A percentile compares a stretch with the other conserved stretches of the same genome.
Evolutionary conservation across 2,888 invertebrate species (phyloP).

Genomic region (Andrena marginata): DNA sequence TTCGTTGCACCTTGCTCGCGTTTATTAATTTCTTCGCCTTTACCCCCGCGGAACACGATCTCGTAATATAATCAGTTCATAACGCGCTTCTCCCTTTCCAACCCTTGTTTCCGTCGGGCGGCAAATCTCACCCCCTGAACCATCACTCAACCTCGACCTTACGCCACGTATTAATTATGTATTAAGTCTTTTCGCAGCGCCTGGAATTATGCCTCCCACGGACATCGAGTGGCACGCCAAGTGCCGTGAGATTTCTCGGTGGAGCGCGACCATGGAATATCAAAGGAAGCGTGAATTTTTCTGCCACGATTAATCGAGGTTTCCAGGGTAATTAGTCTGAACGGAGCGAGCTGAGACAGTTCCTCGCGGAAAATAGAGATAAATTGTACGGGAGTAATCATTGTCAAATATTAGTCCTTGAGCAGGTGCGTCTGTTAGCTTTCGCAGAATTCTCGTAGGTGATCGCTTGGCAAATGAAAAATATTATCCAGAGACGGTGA

Average conservation of each 20-base stretch:
- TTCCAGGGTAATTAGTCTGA: not conserved
- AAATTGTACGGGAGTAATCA: too few species aligned
- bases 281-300: not conserved
- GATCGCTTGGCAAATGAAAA: too few species aligned
- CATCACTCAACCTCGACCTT: conserved; percentile 22
- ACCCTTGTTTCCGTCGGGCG: not conserved
- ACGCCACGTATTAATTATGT: conserved; percentile 50
- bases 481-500: too few species aligned
- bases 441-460: too few species aligned
- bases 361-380: too few species aligned
- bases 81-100: conserved; percentile 49
- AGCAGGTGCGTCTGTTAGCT: too few species aligned
- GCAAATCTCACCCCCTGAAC: conserved; percentile 10
- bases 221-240: conserved; percentile 15
- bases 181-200: conserved; percentile 21
- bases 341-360: not conserved
- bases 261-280: not conserved
- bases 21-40: conserved; percentile 63
- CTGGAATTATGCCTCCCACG: conserved; percentile 11
- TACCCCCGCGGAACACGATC: conserved; percentile 54
- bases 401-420: too few species aligned
- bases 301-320: not conserved
- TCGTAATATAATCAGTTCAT: conserved; percentile 61
- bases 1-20: conserved; percentile 35
- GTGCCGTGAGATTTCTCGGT: not conserved